These are phyloP conservation scores for Pantherophis guttatus DNA, from an alignment of 2,113 vertebrate species.

Conservation along the genomic window DNA sequence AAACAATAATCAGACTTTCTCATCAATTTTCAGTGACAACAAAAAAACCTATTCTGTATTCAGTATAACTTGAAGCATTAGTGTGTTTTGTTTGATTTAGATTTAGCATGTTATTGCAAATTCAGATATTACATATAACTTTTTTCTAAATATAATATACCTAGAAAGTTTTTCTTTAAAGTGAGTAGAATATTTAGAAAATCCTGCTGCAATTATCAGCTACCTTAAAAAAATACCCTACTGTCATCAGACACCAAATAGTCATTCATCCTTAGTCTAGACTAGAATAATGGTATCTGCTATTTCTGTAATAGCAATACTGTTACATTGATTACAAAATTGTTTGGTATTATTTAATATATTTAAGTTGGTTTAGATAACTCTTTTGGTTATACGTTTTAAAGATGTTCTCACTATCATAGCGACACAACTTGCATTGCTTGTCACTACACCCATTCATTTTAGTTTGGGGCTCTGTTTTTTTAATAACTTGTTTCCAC, in stretches of 20 bases:
- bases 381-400: neutral
- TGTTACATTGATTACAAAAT: neutral
- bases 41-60: neutral
- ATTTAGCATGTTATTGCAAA: neutral
- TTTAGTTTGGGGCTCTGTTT: neutral
- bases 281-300: neutral
- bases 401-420: neutral
- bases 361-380: neutral
- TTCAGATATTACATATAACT: neutral
- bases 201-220: neutral
- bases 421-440: neutral
- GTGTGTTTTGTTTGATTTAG: neutral
- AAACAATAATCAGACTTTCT: neutral
- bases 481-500: neutral
- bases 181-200: neutral
- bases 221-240: neutral
- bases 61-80: neutral
- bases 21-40: neutral
- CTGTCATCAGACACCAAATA: neutral
- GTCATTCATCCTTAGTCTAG: neutral
- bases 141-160: neutral
- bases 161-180: neutral
- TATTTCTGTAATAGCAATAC: neutral
- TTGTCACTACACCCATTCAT: neutral
- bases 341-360: neutral